Conservation (phyloP, 2,113 vertebrate genomes). For the Ciconia boyciana region DNA sequence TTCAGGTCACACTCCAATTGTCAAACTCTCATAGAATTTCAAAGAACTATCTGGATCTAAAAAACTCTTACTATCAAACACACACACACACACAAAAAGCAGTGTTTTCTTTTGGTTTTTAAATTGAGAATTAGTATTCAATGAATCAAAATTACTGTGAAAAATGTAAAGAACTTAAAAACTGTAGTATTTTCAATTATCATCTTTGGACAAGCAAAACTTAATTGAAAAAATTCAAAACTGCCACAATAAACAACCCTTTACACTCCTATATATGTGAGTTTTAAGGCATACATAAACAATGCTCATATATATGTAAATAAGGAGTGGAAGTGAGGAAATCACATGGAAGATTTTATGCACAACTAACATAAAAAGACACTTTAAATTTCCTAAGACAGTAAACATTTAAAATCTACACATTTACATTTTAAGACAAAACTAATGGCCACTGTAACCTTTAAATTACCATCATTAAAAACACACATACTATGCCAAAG, state of each 20-base stretch:
- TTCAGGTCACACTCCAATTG: neutral
- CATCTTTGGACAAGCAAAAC: neutral
- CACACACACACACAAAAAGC: neutral
- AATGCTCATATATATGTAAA: neutral
- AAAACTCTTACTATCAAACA: neutral
- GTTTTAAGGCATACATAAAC: neutral
- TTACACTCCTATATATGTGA: neutral
- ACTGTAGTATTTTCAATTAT: neutral
- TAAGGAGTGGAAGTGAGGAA: neutral
- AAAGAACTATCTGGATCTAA: neutral
- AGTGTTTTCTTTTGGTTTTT: neutral
- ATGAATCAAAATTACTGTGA: neutral
- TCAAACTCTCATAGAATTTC: neutral
- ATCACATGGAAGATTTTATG: neutral
- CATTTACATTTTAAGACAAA: neutral
- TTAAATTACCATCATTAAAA: neutral
- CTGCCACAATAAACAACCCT: neutral
- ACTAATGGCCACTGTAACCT: neutral
- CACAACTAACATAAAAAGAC: neutral
- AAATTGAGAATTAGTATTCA: neutral
- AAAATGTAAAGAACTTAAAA: neutral
- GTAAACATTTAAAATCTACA: neutral
- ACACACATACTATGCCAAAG: neutral
- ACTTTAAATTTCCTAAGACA: neutral
- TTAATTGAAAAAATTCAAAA: neutral